A percentile compares a stretch with the other conserved stretches of the same genome.
phyloP scores from a whole-genome alignment of 2,888 invertebrate species.

The Agriopis marginaria region DNA sequence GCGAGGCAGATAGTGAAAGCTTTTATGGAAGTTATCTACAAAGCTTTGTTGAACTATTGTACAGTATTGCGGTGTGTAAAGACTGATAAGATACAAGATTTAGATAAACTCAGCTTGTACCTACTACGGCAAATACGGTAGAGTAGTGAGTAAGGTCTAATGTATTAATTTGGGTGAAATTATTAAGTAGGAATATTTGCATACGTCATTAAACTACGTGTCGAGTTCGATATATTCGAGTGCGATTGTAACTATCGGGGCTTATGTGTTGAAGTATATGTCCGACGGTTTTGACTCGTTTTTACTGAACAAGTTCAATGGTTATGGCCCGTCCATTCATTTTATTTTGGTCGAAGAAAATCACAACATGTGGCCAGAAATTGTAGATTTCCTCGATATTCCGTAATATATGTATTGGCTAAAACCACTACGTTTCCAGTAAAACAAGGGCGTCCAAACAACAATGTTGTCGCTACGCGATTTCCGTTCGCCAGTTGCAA shows the following conservation, averaged over 20 bases:
- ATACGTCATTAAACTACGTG: no score
- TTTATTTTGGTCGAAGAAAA: no score
- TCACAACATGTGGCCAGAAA: background rate
- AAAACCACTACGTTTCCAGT: conserved; percentile 46
- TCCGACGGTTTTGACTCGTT: no score
- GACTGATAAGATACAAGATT: conserved; percentile 21
- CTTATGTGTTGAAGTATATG: no score
- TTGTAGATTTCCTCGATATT: conserved; percentile 22
- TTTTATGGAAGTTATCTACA: conserved; percentile 34
- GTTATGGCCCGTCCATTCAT: no score
- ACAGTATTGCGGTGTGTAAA: background rate
- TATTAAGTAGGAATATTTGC: background rate
- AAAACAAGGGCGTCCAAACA: conserved; percentile 66
- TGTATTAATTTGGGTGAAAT: background rate
- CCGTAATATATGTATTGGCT: conserved; percentile 11
- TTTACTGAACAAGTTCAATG: no score
- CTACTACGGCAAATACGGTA: background rate
- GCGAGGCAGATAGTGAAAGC: conserved; percentile 23
- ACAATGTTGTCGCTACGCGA: conserved; percentile 83
- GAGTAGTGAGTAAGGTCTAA: no score
- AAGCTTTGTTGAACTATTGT: conserved; percentile 28
- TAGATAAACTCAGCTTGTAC: conserved; percentile 29
- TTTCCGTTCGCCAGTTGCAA: conserved; percentile 78
- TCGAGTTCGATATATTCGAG: no score
- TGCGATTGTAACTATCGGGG: no score